A percentile compares a stretch with the other conserved stretches of the same genome.
Evolutionary conservation across 2,113 vertebrate genomes (phyloP).

Genomic region (Tetrax tetrax): DNA sequence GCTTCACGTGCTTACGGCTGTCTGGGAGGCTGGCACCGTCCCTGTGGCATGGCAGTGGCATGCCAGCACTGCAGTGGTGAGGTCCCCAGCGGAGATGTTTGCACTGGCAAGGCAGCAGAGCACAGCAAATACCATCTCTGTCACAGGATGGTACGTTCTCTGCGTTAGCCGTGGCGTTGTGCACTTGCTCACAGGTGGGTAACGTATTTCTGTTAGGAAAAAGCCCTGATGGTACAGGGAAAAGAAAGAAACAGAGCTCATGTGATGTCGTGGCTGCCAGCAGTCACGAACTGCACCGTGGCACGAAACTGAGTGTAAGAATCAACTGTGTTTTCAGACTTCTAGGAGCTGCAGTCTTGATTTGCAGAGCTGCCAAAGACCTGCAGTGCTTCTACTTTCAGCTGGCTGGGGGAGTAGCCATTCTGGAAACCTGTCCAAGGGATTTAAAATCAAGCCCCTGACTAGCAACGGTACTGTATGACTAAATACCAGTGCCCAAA

Average conservation of each 20-base stretch:
- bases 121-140: not conserved
- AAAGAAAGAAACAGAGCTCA: not conserved
- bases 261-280: slow-evolving; percentile 24
- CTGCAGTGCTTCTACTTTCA: not conserved
- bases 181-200: not conserved
- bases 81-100: not conserved
- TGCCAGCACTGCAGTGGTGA: not conserved
- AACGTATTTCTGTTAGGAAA: not conserved
- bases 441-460: slow-evolving; percentile 3
- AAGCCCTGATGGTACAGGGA: not conserved
- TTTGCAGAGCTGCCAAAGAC: slow-evolving; percentile 46
- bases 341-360: not conserved
- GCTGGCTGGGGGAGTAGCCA: not conserved
- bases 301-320: slow-evolving; percentile 5
- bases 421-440: not conserved
- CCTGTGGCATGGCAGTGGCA: not conserved
- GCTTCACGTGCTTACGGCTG: not conserved
- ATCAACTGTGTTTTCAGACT: slow-evolving; percentile 5
- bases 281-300: not conserved
- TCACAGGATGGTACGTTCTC: not conserved
- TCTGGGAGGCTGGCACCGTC: not conserved
- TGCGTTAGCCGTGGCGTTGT: not conserved
- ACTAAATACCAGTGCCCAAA: not conserved
- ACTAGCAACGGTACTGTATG: not conserved
- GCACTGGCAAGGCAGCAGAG: not conserved